Conservation (phyloP, 2,888 invertebrate genomes). For the Noctuana brunneofusca region DNA sequence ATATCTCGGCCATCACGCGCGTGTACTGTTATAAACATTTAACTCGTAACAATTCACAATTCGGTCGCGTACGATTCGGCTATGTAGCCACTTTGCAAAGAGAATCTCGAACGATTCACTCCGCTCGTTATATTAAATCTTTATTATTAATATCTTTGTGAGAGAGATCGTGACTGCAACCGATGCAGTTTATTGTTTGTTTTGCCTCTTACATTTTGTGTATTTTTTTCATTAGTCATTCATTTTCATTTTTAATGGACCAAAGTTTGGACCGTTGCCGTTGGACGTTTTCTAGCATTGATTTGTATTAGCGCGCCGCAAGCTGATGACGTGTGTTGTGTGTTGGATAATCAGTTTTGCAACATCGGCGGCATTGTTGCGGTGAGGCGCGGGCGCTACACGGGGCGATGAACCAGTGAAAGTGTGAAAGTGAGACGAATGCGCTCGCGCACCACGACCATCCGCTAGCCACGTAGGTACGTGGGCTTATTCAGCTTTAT, state of each 20-base stretch:
- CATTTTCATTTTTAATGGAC: neutral
- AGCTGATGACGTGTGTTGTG: constrained; percentile 46
- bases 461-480: constrained; percentile 31
- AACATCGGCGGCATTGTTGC: constrained; percentile 56
- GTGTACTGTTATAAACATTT: constrained; percentile 63
- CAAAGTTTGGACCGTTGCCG: constrained; percentile 19
- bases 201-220: constrained; percentile 43
- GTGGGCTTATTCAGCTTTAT: constrained; percentile 22
- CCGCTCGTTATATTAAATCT: constrained; percentile 23
- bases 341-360: constrained; percentile 77
- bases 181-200: constrained; percentile 52
- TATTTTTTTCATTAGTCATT: neutral
- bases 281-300: constrained; percentile 34
- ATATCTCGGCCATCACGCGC: constrained; percentile 65
- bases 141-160: constrained; percentile 27
- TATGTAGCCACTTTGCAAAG: constrained; percentile 15
- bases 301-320: constrained; percentile 14
- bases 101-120: constrained; percentile 13
- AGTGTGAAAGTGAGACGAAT: constrained; percentile 82
- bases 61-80: constrained; percentile 41
- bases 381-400: constrained; percentile 50
- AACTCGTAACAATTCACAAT: constrained; percentile 52
- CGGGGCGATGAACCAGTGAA: constrained; percentile 80
- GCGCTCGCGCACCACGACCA: constrained; percentile 53
- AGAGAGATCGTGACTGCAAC: constrained; percentile 45